Percentiles rank a stretch among this genome's conserved stretches.
These are phyloP conservation scores for Coelopa frigida DNA, from an alignment of 1,140 invertebrate species.

Conservation along the genomic window DNA sequence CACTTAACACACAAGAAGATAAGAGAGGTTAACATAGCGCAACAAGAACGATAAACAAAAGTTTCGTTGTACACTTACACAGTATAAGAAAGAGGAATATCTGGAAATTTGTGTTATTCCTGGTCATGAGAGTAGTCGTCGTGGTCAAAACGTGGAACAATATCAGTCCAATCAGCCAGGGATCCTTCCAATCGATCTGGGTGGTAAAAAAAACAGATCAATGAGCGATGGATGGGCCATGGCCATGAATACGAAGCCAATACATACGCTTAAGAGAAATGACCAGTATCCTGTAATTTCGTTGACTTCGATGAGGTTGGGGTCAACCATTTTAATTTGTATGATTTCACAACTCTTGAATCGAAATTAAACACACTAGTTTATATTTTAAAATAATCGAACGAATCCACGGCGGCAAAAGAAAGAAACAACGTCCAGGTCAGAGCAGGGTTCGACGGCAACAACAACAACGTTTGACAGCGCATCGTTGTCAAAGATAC, in stretches of 20 bases:
- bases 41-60: constrained; percentile 2
- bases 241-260: background rate
- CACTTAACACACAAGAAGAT: constrained; percentile 57
- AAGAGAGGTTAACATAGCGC: too few species aligned
- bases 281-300: constrained; percentile 54
- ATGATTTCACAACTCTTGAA: too few species aligned
- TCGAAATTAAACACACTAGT: too few species aligned
- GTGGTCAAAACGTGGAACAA: constrained; percentile 69
- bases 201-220: constrained; percentile 39
- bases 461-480: too few species aligned
- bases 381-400: too few species aligned
- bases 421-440: too few species aligned
- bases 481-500: too few species aligned
- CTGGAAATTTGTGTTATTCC: constrained; percentile 81
- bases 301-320: constrained; percentile 51
- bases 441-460: too few species aligned
- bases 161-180: constrained; percentile 71
- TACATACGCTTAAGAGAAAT: constrained; percentile 56
- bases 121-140: constrained; percentile 63
- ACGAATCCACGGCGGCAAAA: too few species aligned
- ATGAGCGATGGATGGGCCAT: background rate
- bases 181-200: constrained; percentile 86
- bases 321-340: too few species aligned
- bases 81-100: constrained; percentile 71
- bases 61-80: constrained; percentile 53